Evolutionary conservation across 2,888 invertebrate genomes (phyloP), one percentile per base, ranked within the genome.

Genomic region (Antheraea yamamai): DNA sequence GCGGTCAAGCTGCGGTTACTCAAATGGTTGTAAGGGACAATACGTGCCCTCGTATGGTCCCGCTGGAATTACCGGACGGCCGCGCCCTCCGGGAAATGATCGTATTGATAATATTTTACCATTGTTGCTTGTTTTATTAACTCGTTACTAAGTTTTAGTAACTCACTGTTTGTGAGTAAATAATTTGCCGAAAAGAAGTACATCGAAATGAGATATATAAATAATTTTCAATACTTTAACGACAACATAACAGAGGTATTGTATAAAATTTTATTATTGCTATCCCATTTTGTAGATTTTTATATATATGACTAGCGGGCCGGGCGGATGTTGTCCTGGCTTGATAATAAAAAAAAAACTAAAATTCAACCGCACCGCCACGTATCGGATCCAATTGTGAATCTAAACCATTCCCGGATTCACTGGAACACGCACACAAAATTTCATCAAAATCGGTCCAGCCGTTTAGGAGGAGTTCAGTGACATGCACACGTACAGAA

Each of bases 51-150:
- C 74, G 55, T 70, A 39, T n/a, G 73, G 64, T 30, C 73, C 73
- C 23, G 73, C 10, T 6, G 26, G 64, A 64, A 26, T 64, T 64
- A 2, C 64, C 64, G 64, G 26, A 26, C 51, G 23, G 35, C 64
- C 70, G 52, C 55, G n/a, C 39, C 74, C 74, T 14, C 30, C 52
- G 8, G 35, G 52, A 39, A n/a, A 52, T 16, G 70, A 74, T 26
- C 58, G 55, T 10, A n/a, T 30, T 23, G 70, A 74, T 10, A 52
- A 10, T 26, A 7, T 74, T 20, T 58, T 74, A 30, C 70, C 74
- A 4, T n/a, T 74, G n/a, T 39, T 74, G 10, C 39, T 74, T n/a
- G 70, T 74, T 20, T 70, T 74, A n/a, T 20, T 70, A n/a, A 16
- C 70, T 16, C 74, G 55, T 23, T 74, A n/a, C n/a, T n/a, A n/a